Conservation (phyloP, 2,888 invertebrate species). For the Listrodromus nycthemerus region DNA sequence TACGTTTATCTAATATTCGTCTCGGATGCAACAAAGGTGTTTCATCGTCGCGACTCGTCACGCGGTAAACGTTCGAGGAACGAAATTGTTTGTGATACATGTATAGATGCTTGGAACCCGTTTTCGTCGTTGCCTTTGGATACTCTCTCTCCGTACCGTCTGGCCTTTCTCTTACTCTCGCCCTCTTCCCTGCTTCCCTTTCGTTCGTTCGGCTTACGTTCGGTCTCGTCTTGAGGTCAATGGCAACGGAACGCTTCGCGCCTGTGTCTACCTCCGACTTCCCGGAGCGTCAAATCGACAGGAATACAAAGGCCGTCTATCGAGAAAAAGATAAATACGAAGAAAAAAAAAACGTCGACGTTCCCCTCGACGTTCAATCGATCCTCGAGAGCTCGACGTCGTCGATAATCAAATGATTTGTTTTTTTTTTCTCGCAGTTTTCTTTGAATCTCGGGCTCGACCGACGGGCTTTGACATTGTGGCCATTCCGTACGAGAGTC, state of each 20-base stretch:
- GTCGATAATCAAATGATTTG: not conserved
- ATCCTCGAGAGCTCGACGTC: not conserved
- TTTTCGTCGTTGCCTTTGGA: constrained; percentile 54
- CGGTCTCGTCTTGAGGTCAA: constrained; percentile 67
- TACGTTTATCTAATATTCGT: constrained; percentile 34
- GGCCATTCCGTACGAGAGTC: constrained; percentile 11
- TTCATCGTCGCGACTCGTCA: constrained; percentile 21
- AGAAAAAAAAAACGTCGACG: too few species aligned
- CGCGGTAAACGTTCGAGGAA: constrained; percentile 33
- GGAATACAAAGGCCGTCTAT: constrained; percentile 15
- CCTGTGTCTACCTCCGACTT: constrained; percentile 66
- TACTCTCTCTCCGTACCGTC: constrained; percentile 25
- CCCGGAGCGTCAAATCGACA: constrained; percentile 72
- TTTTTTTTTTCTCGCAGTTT: constrained; percentile 36
- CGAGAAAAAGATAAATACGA: not conserved
- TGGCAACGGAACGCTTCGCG: constrained; percentile 62
- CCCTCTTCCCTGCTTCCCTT: constrained; percentile 59
- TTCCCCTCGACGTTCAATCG: not conserved
- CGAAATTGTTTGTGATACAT: constrained; percentile 35
- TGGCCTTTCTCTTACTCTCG: constrained; percentile 36
- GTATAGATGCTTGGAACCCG: constrained; percentile 50
- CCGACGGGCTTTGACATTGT: not conserved
- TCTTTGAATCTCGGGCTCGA: not conserved
- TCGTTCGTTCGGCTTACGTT: constrained; percentile 54
- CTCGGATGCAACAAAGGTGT: not conserved